phyloP scores from a whole-genome alignment of 2,113 vertebrate species.

The Opisthocomus hoazin region DNA sequence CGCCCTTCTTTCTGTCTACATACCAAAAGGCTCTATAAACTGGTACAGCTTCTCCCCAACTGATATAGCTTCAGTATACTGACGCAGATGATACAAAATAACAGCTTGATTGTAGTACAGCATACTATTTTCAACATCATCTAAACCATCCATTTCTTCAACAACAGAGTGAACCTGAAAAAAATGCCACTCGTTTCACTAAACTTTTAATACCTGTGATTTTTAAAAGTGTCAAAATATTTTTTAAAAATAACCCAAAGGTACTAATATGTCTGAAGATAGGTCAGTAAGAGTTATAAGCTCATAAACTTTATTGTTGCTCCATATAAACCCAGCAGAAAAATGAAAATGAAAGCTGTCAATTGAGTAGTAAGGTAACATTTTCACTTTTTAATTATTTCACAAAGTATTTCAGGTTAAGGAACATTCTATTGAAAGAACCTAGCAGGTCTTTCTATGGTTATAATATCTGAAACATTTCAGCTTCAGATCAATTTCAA shows the following conservation, averaged over 20 bases:
- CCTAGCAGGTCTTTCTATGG: neutral
- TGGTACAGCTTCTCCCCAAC: conserved; percentile 97
- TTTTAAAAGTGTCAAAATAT: neutral
- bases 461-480: neutral
- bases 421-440: neutral
- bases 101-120: conserved; percentile 97
- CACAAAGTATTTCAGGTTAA: neutral
- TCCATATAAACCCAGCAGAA: neutral
- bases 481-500: neutral
- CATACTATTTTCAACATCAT: conserved; percentile 95
- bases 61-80: conserved; percentile 91
- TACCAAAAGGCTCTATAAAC: conserved; percentile 98
- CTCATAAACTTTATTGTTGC: neutral
- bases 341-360: neutral
- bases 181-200: neutral
- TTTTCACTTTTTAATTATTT: neutral
- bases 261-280: neutral
- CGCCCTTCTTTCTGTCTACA: conserved; percentile 27
- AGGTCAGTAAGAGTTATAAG: neutral
- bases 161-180: conserved; percentile 87
- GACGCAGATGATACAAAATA: conserved; percentile 90
- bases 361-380: neutral
- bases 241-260: neutral
- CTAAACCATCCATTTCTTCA: conserved; percentile 94
- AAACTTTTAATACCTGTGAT: neutral